These are phyloP conservation scores for Amiota minor DNA, from an alignment of 2,888 invertebrate genomes.

Conservation along the genomic window DNA sequence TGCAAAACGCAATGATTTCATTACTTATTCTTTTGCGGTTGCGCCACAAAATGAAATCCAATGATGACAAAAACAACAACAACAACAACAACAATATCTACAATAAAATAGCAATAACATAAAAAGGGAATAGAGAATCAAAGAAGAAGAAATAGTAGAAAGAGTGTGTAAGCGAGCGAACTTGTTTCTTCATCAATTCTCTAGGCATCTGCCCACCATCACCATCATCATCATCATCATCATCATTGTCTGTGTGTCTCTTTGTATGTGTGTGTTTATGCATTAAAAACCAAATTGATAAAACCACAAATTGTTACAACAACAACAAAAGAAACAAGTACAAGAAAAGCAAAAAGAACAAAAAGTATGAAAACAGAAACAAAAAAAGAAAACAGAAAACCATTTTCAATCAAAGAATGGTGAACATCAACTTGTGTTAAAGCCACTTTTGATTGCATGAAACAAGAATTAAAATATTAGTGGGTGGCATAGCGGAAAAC, in stretches of 20 bases:
- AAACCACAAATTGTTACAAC: constrained; percentile 23
- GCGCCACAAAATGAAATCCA: constrained; percentile 21
- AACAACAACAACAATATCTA: constrained; percentile 6
- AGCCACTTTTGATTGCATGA: neutral
- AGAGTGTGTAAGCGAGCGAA: too few relatives aligned
- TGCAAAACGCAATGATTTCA: constrained; percentile 9
- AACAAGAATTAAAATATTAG: too few relatives aligned
- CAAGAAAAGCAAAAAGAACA: neutral
- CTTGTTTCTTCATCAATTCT: constrained; percentile 46
- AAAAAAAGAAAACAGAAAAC: too few relatives aligned
- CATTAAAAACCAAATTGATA: constrained; percentile 35
- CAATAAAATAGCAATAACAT: neutral
- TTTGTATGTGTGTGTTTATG: constrained; percentile 29
- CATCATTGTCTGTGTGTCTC: too few relatives aligned
- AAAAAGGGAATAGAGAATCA: neutral
- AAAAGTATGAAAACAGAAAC: constrained; percentile 15
- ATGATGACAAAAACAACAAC: constrained; percentile 41
- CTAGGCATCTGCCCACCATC: too few relatives aligned
- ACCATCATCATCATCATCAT: too few relatives aligned
- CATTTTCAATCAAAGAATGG: constrained; percentile 43
- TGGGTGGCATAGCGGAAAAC: too few relatives aligned
- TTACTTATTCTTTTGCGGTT: constrained; percentile 60
- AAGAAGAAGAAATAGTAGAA: neutral
- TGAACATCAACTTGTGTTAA: constrained; percentile 5
- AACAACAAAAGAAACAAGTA: neutral